Base-by-base conservation (phyloP, 2,113 vertebrate species). In the Dipodomys spectabilis region DNA sequence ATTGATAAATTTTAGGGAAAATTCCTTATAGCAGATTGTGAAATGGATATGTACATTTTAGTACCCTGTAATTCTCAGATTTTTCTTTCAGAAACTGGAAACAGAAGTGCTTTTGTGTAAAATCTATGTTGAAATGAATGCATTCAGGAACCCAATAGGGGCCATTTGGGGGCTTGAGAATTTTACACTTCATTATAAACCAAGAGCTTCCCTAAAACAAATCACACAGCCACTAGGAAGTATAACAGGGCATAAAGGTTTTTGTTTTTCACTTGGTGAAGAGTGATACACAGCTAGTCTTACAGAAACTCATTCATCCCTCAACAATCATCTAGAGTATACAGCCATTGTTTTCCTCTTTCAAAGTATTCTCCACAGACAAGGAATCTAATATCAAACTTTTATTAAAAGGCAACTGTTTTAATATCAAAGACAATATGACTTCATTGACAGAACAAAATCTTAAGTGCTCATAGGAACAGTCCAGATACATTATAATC, bases 401-500 rank as follows among this genome's bases (percentile, higher is more conserved):
- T 88, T 89, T 94, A 89, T 88, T 92, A 94, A 88, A 94, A 95
- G 73, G n/a, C 39, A 74, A 89, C 49, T 85, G 7, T 90, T 88
- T 92, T 94, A 78, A 94, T 95, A 78, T 84, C 68, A 93, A 81
- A 93, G 64, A 57, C 28, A 91, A 86, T 83, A 79, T 35, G 6
- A 69, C 8, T 79, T 93, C 20, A 35, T 30, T 82, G 81, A 87
- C 81, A 57, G 22, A 82, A 39, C 39, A 79, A 27, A 62, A 35
- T 68, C 71, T 57, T 60, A 84, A 82, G 35, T 20, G 16, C 95
- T n/a, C 73, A 73, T 60, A 79, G 53, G 13, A 30, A 28, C 28
- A 44, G 5, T 45, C 10, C 28, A 39, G 9, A n/a, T 39, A 72
- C 9, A 60, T 67, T 81, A 28, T 44, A n/a, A 5, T 44, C 39